phyloP scores from a whole-genome alignment of 2,797 vertebrate species.

The Sebastes diaconus region DNA sequence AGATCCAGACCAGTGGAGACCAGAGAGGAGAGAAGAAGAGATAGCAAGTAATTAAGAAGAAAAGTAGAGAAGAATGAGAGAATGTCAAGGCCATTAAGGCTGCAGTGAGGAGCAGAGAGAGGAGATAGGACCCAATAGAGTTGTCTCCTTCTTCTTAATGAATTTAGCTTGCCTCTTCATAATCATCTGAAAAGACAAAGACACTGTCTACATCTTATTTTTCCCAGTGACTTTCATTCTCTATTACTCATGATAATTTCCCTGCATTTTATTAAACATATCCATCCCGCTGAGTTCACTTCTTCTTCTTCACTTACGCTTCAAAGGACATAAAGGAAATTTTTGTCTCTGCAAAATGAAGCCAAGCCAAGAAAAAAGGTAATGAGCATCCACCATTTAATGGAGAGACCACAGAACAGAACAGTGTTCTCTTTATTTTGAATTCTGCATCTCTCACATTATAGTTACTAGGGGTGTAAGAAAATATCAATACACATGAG shows the following conservation, averaged over 20 bases:
- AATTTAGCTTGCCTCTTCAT: constrained; percentile 32
- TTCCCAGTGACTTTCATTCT: not conserved
- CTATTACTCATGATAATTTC: not conserved
- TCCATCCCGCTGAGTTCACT: not conserved
- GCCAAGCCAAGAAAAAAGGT: not conserved
- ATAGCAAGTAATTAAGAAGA: constrained; percentile 30
- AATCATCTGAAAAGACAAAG: constrained; percentile 32
- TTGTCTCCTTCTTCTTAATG: constrained; percentile 39
- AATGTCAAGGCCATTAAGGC: constrained; percentile 39
- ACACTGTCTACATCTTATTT: constrained; percentile 21
- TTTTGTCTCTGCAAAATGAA: not conserved
- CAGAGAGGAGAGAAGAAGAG: not conserved
- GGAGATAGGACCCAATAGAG: constrained; percentile 40
- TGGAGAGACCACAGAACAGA: not conserved
- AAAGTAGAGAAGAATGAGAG: constrained; percentile 13
- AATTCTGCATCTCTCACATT: not conserved
- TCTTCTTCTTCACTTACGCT: constrained; percentile 8
- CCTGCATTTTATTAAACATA: not conserved
- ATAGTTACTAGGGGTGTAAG: not conserved
- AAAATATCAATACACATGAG: too few relatives aligned
- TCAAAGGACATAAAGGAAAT: not conserved
- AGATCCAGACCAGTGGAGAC: not conserved
- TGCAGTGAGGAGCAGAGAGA: constrained; percentile 29
- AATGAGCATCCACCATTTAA: not conserved
- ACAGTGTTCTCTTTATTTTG: not conserved